Evolutionary conservation across 2,113 vertebrate genomes (phyloP), one percentile per base, ranked within the genome.

Genomic region (Xenus cinereus): DNA sequence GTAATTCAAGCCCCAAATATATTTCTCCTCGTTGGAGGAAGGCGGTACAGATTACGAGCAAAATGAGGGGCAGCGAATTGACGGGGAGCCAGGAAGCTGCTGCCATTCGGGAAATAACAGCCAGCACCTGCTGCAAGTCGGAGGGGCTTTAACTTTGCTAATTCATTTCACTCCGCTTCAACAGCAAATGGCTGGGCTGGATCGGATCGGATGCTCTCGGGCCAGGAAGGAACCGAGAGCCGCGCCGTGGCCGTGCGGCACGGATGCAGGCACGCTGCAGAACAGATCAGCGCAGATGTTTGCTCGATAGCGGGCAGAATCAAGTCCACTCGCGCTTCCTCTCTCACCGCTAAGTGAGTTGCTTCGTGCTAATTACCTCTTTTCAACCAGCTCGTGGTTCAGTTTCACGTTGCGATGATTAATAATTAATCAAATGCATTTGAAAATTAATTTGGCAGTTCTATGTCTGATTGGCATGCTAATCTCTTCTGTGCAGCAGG

Each of bases 361-460:
- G 51, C 59, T 86, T 67, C 0, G 3, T 86, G 71, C 43, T 93
- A 91, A 89, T 91, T 87, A 54, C 24, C 87, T 93, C 59, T 74
- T 84, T 76, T 82, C 84, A 94, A 77, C 76, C 69, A 79, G 51
- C 53, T 89, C 9, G 0, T 30, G 63, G 72, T 68, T 67, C 84
- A 72, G 30, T 83, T 95, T 95, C 84, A 81, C 0, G 2, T 78
- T 32, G 54, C 0, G 3, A 84, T 83, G 94, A 88, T 91, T 94
- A 97, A 96, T 96, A 84, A 91, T 94, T 95, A 92, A 95, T 94
- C 96, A 96, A 92, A 92, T 18, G 53, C 89, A 91, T 82, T 66
- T 92, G 78, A 54, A 97, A 93, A 89, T 95, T 95, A 93, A 93
- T 95, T 96, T 93, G 63, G 60, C 77, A 83, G 77, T 85, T 89